Percentiles rank a stretch among this genome's conserved stretches.
Evolutionary conservation across 2,113 vertebrate genomes (phyloP).

Genomic region (rabbit (Oryctolagus cuniculus)): mOryCun1.1 NC_091437.1:14452001-14452500

Average conservation of each 20-base stretch:
- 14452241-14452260: too few relatives aligned
- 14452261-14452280: not conserved
- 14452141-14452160: accelerated
- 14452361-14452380: not conserved
- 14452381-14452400: not conserved
- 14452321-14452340: not conserved
- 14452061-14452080: too few relatives aligned
- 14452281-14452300: not conserved
- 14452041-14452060: not conserved
- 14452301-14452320: not conserved
- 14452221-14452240: not conserved
- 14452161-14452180: not conserved
- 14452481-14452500: not conserved
- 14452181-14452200: not conserved
- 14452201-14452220: not conserved
- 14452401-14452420: not conserved
- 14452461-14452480: not conserved
- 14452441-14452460: not conserved
- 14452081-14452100: not conserved
- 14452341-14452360: not conserved
- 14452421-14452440: not conserved
- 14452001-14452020: not conserved
- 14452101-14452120: not conserved
- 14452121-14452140: not conserved
- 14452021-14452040: not conserved